Conservation (phyloP, 1,140 invertebrate genomes). For the Homalodisca vitripennis region DNA sequence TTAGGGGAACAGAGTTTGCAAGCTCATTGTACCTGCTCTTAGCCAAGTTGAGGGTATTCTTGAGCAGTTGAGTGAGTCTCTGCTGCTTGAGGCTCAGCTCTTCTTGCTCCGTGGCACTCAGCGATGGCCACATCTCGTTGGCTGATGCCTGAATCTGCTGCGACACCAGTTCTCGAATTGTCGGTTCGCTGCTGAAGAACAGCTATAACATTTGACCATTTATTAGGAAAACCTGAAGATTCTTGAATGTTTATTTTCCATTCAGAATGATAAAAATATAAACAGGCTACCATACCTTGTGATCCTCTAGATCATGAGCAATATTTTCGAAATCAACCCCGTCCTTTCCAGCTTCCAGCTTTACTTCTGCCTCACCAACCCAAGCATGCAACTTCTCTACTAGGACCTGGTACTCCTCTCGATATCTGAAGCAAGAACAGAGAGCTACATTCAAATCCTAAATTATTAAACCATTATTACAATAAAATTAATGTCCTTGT, state of each 20-base stretch:
- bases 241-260: neutral
- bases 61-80: conserved; percentile 71
- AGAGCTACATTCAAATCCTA: neutral
- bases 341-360: conserved; percentile 72
- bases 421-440: conserved; percentile 52
- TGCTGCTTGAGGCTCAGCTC: conserved; percentile 75
- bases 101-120: conserved; percentile 75
- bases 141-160: conserved; percentile 79
- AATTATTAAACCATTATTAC: neutral
- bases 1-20: no score
- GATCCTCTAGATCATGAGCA: conserved; percentile 76
- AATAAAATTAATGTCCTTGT: neutral
- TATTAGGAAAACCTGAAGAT: neutral
- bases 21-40: conserved; percentile 54
- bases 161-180: conserved; percentile 75
- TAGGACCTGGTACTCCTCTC: conserved; percentile 68
- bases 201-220: conserved; percentile 47
- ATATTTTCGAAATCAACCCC: conserved; percentile 88
- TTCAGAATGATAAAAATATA: conserved; percentile 2
- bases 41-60: conserved; percentile 78
- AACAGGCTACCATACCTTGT: conserved; percentile 58
- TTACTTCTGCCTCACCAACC: conserved; percentile 79
- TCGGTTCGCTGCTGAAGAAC: conserved; percentile 76
- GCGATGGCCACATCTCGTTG: conserved; percentile 83
- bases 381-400: conserved; percentile 79